Conservation (phyloP, 2,888 invertebrate genomes). For the Macrosoma leucophasiata region DNA sequence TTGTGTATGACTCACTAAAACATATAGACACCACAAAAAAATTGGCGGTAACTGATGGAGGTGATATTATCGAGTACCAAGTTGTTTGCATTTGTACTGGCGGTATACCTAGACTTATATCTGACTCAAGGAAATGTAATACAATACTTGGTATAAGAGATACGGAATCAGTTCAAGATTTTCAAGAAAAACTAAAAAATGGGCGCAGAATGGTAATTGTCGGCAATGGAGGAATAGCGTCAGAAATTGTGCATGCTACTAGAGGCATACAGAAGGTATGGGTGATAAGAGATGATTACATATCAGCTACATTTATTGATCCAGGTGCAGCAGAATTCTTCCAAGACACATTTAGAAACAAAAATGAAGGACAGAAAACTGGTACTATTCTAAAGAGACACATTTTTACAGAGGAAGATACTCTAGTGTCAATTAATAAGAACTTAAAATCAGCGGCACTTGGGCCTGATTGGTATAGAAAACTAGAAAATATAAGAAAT, state of each 20-base stretch:
- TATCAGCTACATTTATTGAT: constrained; percentile 96
- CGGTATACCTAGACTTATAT: constrained; percentile 87
- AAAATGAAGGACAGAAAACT: constrained; percentile 28
- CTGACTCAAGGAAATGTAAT: constrained; percentile 71
- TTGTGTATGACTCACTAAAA: constrained; percentile 80
- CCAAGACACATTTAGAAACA: constrained; percentile 62
- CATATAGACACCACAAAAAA: constrained; percentile 74
- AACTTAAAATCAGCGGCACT: constrained; percentile 88
- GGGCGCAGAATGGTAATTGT: constrained; percentile 87
- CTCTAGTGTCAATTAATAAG: constrained; percentile 47
- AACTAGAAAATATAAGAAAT: constrained; percentile 73
- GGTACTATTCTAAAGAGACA: constrained; percentile 75
- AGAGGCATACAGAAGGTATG: constrained; percentile 90
- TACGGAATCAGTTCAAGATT: constrained; percentile 91
- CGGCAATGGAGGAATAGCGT: constrained; percentile 99
- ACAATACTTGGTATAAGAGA: constrained; percentile 93
- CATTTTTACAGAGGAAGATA: constrained; percentile 78
- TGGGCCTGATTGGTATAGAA: constrained; percentile 96
- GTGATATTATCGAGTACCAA: constrained; percentile 79
- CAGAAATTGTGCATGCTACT: constrained; percentile 94
- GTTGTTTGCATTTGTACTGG: constrained; percentile 95
- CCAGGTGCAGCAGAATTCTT: constrained; percentile 97
- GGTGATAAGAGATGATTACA: constrained; percentile 94
- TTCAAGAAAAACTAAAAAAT: constrained; percentile 80
- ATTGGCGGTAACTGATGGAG: constrained; percentile 70